Conservation (phyloP, 2,888 invertebrate species). For the Eretmocerus hayati region DNA sequence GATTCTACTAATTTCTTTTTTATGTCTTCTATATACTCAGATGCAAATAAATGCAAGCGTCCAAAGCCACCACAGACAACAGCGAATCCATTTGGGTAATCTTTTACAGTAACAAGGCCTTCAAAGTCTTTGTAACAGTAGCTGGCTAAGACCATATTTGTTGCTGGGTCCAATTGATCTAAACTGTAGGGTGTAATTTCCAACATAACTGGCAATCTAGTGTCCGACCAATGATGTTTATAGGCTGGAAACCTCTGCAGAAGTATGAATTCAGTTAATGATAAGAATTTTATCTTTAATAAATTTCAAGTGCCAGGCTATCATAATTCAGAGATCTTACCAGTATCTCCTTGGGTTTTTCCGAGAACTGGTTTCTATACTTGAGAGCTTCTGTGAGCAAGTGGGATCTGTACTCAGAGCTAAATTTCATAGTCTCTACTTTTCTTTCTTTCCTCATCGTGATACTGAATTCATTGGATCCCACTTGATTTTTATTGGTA, state of each 20-base stretch:
- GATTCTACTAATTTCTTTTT: conserved; percentile 79
- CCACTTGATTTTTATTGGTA: conserved; percentile 45
- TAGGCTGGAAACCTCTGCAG: conserved; percentile 77
- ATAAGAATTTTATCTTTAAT: neutral
- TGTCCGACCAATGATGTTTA: conserved; percentile 96
- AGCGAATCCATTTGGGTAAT: conserved; percentile 88
- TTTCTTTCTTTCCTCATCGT: conserved; percentile 86
- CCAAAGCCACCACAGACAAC: conserved; percentile 88
- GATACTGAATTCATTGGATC: conserved; percentile 68
- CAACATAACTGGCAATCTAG: conserved; percentile 75
- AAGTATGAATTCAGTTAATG: conserved; percentile 1
- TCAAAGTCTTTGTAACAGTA: conserved; percentile 84
- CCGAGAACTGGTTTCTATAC: conserved; percentile 71
- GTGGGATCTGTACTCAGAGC: conserved; percentile 88
- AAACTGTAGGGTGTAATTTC: conserved; percentile 90
- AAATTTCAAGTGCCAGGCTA: neutral
- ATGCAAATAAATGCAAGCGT: conserved; percentile 83
- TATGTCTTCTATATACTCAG: conserved; percentile 77
- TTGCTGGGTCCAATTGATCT: conserved; percentile 85
- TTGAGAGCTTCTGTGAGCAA: conserved; percentile 86
- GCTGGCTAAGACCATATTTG: conserved; percentile 72
- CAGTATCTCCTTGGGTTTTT: conserved; percentile 70
- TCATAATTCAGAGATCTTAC: conserved; percentile 43
- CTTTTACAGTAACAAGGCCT: conserved; percentile 71
- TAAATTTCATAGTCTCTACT: conserved; percentile 90